Base-by-base conservation (phyloP, 2,797 vertebrate genomes). In the Micromesistius poutassou region DNA sequence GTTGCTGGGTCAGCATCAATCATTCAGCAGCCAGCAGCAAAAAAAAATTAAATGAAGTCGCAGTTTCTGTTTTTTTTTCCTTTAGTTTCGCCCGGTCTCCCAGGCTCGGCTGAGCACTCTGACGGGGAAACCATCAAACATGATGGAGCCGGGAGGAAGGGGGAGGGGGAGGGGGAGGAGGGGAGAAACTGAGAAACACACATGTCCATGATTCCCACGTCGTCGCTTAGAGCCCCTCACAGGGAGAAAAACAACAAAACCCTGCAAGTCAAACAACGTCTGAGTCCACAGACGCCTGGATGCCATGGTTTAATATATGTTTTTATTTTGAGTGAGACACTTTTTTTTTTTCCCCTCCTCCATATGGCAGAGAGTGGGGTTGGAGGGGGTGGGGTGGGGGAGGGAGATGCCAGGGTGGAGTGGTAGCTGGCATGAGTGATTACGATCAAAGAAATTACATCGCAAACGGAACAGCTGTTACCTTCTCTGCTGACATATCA, bases 381-480 rank as follows among this genome's bases (percentile, higher is more conserved):
- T 2, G 1, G 14, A n/a, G 84, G 80, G 84, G 2, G 10, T 1
- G 40, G 40, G 13, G 40, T 6, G 10, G 40, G 40, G 40, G 40
- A 3, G 46, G 46, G 46, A 50, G 46, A 50, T 87, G 92, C 90
- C 90, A 91, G 88, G 88, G 87, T 84, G 81, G 87, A 50, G 87
- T 86, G 89, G 85, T 82, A 90, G 83, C 87, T 92, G 89, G 91
- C 90, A 88, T 83, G 79, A 90, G 87, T 90, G 85, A 90, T 91
- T 90, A 91, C 16, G 77, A 92, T 93, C 90, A 91, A 89, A 91
- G 88, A 90, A 90, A 90, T 90, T 88, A 92, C 87, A 87, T 87
- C 87, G 88, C 86, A 87, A 89, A 89, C 88, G 79, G 87, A 92
- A 89, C 91, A 92, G 90, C 89, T 93, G 91, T 90, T 90, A 76